phyloP scores from a whole-genome alignment of 2,888 invertebrate species.

The Nysson spinosus region DNA sequence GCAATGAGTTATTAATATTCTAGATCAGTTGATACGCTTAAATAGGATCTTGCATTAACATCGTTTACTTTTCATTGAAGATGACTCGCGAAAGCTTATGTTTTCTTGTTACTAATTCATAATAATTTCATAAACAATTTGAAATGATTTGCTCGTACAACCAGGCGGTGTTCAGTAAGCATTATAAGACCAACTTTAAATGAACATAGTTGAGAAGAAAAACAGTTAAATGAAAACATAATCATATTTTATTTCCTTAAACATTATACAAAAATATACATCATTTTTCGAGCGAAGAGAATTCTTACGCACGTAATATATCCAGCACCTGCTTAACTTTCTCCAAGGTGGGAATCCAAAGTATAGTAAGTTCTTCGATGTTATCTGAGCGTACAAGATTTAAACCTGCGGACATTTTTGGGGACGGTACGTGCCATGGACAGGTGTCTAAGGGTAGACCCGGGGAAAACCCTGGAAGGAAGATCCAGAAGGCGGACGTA shows the following conservation, averaged over 20 bases:
- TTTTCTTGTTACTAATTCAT: no score
- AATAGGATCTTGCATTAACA: no score
- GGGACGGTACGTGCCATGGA: conserved; percentile 24
- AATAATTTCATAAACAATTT: no score
- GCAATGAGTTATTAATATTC: no score
- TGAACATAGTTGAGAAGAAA: no score
- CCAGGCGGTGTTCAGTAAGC: no score
- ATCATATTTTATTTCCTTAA: background rate
- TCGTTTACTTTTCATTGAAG: no score
- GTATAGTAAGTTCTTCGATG: conserved; percentile 19
- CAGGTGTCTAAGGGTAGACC: conserved; percentile 37
- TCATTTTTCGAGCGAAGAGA: background rate
- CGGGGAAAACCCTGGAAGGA: background rate
- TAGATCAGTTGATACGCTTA: no score
- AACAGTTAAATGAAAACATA: no score
- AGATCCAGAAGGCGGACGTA: conserved; percentile 16
- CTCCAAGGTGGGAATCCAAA: conserved; percentile 18
- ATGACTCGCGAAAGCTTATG: no score
- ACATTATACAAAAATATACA: background rate
- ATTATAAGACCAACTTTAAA: no score
- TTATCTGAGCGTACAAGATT: conserved; percentile 30
- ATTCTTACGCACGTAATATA: background rate
- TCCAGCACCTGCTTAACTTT: conserved; percentile 33
- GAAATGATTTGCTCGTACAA: no score
- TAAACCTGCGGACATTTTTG: conserved; percentile 16